phyloP scores from a whole-genome alignment of 2,797 vertebrate species.

The Enteromius afrohamiltoni region DNA sequence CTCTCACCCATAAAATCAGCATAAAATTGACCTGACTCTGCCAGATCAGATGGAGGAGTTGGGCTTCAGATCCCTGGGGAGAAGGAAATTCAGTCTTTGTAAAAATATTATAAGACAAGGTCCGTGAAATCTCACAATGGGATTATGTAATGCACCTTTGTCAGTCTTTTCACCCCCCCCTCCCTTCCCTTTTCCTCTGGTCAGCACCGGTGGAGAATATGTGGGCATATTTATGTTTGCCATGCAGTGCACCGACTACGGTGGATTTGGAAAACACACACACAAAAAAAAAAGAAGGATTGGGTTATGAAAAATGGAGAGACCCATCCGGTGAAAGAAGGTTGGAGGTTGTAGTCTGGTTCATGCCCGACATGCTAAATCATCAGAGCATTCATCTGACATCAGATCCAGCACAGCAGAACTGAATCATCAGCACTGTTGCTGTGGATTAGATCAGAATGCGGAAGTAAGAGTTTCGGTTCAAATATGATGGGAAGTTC shows the following conservation, averaged over 20 bases:
- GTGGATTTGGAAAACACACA: background rate
- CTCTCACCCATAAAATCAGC: conserved; percentile 85
- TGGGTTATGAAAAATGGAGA: background rate
- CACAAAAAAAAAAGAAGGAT: background rate
- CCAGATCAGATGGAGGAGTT: conserved; percentile 72
- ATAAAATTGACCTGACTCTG: conserved; percentile 82
- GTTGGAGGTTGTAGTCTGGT: background rate
- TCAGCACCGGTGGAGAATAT: conserved; percentile 41
- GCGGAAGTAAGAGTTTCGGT: conserved; percentile 41
- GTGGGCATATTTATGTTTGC: conserved; percentile 10
- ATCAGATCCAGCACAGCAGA: conserved; percentile 17
- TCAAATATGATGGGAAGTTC: conserved; percentile 37
- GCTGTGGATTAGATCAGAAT: conserved; percentile 20
- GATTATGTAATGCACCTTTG: conserved; percentile 80
- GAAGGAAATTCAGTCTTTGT: conserved; percentile 70
- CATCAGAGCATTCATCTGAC: conserved; percentile 8
- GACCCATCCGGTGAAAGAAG: background rate
- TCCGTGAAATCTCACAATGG: conserved; percentile 77
- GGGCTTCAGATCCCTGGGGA: conserved; percentile 69
- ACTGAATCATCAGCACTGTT: conserved; percentile 15
- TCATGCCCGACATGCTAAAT: background rate
- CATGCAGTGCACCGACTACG: background rate
- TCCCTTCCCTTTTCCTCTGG: conserved; percentile 29
- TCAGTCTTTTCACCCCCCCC: conserved; percentile 39
- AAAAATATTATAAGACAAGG: conserved; percentile 75